Conservation (phyloP, 2,797 vertebrate genomes). For the Thunnus albacares region DNA sequence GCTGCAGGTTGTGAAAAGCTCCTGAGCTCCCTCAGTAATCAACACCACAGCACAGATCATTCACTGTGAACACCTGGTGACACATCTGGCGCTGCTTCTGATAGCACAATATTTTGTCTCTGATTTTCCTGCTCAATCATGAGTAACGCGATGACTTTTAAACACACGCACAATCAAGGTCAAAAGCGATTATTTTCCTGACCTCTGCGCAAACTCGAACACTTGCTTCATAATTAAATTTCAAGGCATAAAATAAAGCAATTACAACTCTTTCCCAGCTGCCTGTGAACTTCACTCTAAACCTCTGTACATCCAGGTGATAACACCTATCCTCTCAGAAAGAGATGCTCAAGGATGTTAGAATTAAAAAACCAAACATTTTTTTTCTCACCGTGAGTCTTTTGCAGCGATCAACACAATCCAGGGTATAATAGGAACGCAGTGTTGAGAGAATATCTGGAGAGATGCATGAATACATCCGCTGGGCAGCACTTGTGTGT, state of each 20-base stretch:
- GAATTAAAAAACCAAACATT: neutral
- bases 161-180: constrained; percentile 71
- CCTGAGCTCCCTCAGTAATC: neutral
- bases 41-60: constrained; percentile 20
- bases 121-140: neutral
- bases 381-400: constrained; percentile 65
- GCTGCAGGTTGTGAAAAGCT: constrained; percentile 27
- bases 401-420: constrained; percentile 28
- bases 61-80: constrained; percentile 13
- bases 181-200: constrained; percentile 50
- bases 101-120: neutral
- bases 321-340: neutral
- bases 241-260: neutral
- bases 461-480: constrained; percentile 43
- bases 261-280: constrained; percentile 17
- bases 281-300: constrained; percentile 28
- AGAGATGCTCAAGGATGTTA: neutral
- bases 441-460: constrained; percentile 8
- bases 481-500: constrained; percentile 32
- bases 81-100: constrained; percentile 57
- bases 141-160: constrained; percentile 36
- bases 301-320: neutral
- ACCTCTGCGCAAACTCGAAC: constrained; percentile 47
- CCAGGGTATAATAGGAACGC: constrained; percentile 25
- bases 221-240: neutral